These are phyloP conservation scores for Lasioglossum calceatum DNA, from an alignment of 2,888 invertebrate species.

Conservation along the genomic window DNA sequence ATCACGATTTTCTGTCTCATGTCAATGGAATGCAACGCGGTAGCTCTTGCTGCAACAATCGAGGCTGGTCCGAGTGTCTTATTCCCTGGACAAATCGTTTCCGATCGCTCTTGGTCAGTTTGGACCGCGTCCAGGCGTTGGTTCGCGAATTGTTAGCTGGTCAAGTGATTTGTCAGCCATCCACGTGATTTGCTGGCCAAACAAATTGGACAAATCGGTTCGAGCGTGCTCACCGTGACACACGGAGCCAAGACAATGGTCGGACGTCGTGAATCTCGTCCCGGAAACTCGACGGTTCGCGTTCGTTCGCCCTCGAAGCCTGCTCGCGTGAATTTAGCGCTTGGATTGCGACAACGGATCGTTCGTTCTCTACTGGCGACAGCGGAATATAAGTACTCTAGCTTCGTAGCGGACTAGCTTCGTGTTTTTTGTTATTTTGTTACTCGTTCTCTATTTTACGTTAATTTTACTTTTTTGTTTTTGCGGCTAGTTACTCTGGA, in stretches of 20 bases:
- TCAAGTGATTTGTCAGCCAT: not conserved
- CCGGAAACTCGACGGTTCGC: slow-evolving; percentile 52
- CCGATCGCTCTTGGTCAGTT: not conserved
- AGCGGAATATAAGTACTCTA: slow-evolving; percentile 62
- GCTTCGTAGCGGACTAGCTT: slow-evolving; percentile 56
- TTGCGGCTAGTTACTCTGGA: slow-evolving; percentile 64
- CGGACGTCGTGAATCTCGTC: not conserved
- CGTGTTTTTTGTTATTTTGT: slow-evolving; percentile 35
- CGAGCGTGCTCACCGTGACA: not conserved
- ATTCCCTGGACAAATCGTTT: not conserved
- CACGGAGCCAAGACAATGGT: not conserved
- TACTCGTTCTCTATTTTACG: slow-evolving; percentile 24
- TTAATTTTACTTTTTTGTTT: not conserved
- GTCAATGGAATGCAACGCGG: not conserved
- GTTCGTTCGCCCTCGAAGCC: slow-evolving; percentile 28
- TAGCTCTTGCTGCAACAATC: not conserved
- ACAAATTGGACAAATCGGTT: not conserved
- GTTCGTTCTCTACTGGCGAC: slow-evolving; percentile 61
- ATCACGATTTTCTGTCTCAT: not conserved
- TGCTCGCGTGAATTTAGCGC: slow-evolving; percentile 43
- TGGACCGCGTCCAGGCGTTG: not conserved
- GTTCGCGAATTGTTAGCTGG: not conserved
- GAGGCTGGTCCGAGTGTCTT: not conserved
- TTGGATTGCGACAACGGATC: slow-evolving; percentile 66
- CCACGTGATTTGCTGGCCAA: not conserved